A percentile compares a stretch with the other conserved stretches of the same genome.
phyloP scores from a whole-genome alignment of 1,140 invertebrate genomes.

The Zaprionus capensis region DNA sequence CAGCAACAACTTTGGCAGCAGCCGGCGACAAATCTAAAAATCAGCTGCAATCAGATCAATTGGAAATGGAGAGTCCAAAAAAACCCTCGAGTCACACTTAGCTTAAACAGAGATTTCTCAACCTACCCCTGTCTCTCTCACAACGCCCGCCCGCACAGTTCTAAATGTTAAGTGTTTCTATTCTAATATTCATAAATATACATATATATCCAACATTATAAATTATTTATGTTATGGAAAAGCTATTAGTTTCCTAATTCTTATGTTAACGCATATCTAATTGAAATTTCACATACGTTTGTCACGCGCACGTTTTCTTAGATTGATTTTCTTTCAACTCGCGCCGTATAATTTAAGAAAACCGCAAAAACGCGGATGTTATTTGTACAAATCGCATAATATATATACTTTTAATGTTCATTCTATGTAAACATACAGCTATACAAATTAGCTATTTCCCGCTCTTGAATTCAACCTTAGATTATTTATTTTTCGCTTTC shows the following conservation, averaged over 20 bases:
- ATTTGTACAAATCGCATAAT: constrained; percentile 53
- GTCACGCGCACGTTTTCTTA: constrained; percentile 40
- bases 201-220: constrained; percentile 51
- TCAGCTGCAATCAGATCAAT: neutral
- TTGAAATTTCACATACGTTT: constrained; percentile 39
- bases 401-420: constrained; percentile 63
- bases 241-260: constrained; percentile 70
- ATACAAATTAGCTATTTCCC: constrained; percentile 11
- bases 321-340: constrained; percentile 33
- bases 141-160: constrained; percentile 67
- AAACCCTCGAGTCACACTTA: constrained; percentile 21
- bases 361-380: constrained; percentile 27
- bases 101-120: constrained; percentile 18
- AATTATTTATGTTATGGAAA: constrained; percentile 75
- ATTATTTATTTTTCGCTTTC: constrained; percentile 34
- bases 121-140: constrained; percentile 23
- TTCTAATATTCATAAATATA: constrained; percentile 50
- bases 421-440: constrained; percentile 31
- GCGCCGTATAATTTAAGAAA: constrained; percentile 9
- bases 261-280: constrained; percentile 59
- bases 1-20: constrained; percentile 7
- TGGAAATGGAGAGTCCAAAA: constrained; percentile 21
- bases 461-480: constrained; percentile 55
- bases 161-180: constrained; percentile 73
- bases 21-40: constrained; percentile 11